Base-by-base conservation (phyloP, 2,888 invertebrate species). In the Muschampia plurimacula region DNA sequence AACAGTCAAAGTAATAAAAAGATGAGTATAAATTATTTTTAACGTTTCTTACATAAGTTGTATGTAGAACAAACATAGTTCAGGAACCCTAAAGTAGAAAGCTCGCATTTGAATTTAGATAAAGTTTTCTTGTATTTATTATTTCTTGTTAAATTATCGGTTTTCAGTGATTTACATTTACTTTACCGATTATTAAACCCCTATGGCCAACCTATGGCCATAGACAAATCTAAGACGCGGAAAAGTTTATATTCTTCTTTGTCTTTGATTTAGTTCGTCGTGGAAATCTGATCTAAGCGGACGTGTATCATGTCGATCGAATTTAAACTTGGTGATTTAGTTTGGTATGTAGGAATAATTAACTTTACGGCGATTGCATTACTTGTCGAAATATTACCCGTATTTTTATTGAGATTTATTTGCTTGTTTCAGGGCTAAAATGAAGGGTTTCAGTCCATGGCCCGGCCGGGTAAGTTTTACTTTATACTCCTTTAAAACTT, bases 401-500 rank as follows among this genome's bases (percentile, higher is more conserved):
- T 66, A 74, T 49, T 70, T 65, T 44, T 71, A 41, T 59, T 67
- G 60, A 52, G 68, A 5, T 41, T 60, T 44, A 67, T 66, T 78
- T 83, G 74, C 86, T 93, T 93, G 93, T 94, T 94, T 86, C 96
- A 99, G 99, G 99, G 98, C 99, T 74, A 99, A 98, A 96, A 98
- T 99, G 98, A 99, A 98, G 95, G 98, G 98, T 82, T 99, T 98
- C 95, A 97, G 98, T 80, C 98, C 98, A 78, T 99, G 99, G 99
- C 99, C 99, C 77, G 98, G 98, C 93, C 97, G 98, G 96, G 98
- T 99, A 96, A 97, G 97, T 96, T 89, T 85, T 84, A 85, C 82
- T 78, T 80, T 84, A 85, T 82, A 80, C 77, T 83, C 82, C 76
- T 78, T 67, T 28, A 52, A 49, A 72, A 62, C 28, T 62, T 12